Evolutionary conservation across 2,113 vertebrate species (phyloP).

Genomic region (Carassius auratus): DNA sequence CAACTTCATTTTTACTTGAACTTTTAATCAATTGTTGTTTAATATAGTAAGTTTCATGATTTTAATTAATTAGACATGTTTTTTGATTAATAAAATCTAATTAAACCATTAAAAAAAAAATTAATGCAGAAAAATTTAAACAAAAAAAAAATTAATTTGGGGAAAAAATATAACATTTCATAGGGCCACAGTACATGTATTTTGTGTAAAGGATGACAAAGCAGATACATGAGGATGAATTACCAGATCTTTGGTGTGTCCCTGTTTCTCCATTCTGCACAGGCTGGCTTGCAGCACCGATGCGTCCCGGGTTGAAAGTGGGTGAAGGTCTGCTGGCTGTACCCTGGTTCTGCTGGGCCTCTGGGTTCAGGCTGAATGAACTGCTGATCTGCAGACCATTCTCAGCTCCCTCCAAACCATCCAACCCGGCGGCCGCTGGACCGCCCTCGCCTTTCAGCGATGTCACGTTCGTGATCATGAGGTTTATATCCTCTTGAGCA

Average conservation of each 20-base stretch:
- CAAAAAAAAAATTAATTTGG: no score
- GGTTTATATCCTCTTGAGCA: slow-evolving; percentile 83
- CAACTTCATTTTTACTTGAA: no score
- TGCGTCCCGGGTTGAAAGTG: slow-evolving; percentile 94
- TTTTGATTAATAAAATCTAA: no score
- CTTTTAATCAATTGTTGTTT: no score
- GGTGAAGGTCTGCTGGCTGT: slow-evolving; percentile 62
- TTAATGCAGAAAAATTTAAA: no score
- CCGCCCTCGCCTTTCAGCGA: slow-evolving; percentile 86
- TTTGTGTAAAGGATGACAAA: background rate
- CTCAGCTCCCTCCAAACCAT: slow-evolving; percentile 71
- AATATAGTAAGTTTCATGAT: no score
- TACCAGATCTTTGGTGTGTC: slow-evolving; percentile 90
- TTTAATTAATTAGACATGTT: no score
- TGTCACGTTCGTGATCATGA: slow-evolving; percentile 97
- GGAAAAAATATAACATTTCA: no score
- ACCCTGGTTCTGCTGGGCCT: slow-evolving; percentile 58
- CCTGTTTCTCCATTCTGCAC: slow-evolving; percentile 94
- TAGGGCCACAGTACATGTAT: background rate
- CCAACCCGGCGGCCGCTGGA: slow-evolving; percentile 68
- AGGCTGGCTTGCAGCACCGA: slow-evolving; percentile 83
- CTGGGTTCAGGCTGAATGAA: slow-evolving; percentile 86
- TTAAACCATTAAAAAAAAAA: no score
- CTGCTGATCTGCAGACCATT: slow-evolving; percentile 91
- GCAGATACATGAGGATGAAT: slow-evolving; percentile 41